Conservation (phyloP, 2,797 vertebrate species). For the Microchirus variegatus region DNA sequence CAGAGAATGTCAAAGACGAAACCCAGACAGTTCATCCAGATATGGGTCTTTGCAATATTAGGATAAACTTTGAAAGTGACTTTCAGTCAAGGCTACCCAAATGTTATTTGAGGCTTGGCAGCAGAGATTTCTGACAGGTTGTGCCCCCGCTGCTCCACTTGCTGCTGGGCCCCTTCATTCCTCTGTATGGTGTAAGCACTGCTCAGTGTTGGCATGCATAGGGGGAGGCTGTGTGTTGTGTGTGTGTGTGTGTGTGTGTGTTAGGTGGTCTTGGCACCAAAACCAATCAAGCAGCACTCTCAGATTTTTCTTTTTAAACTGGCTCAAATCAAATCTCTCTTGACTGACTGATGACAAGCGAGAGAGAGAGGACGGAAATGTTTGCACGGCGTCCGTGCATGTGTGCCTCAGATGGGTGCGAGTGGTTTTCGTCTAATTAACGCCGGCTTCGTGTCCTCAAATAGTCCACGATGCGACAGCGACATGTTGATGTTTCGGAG, state of each 20-base stretch:
- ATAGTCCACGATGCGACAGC: slow-evolving; percentile 4
- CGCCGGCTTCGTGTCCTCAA: slow-evolving; percentile 10
- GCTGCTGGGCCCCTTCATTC: slow-evolving; percentile 68
- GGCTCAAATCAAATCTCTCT: slow-evolving; percentile 18
- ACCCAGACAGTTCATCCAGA: slow-evolving; percentile 11
- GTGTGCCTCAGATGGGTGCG: no score
- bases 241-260: slow-evolving; percentile 48
- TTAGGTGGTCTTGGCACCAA: slow-evolving; percentile 34
- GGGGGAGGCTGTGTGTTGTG: slow-evolving; percentile 56
- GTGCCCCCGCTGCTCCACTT: slow-evolving; percentile 71
- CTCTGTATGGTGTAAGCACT: slow-evolving; percentile 59
- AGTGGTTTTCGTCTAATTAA: no score
- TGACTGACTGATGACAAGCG: slow-evolving; percentile 26
- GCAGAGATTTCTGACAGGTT: slow-evolving; percentile 75
- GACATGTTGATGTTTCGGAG: slow-evolving; percentile 11
- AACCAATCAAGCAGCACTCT: slow-evolving; percentile 34
- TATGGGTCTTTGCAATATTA: slow-evolving; percentile 30
- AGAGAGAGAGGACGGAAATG: neutral
- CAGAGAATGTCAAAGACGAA: no score
- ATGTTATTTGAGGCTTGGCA: slow-evolving; percentile 77
- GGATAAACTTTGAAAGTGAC: slow-evolving; percentile 83
- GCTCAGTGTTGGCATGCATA: slow-evolving; percentile 58
- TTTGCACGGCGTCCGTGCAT: no score
- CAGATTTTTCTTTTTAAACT: slow-evolving; percentile 20
- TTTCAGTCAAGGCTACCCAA: slow-evolving; percentile 78